A percentile compares a stretch with the other conserved stretches of the same genome.
These are phyloP conservation scores for Uropsilus gracilis DNA, from an alignment of 2,113 vertebrate species.

Conservation along the genomic window DNA sequence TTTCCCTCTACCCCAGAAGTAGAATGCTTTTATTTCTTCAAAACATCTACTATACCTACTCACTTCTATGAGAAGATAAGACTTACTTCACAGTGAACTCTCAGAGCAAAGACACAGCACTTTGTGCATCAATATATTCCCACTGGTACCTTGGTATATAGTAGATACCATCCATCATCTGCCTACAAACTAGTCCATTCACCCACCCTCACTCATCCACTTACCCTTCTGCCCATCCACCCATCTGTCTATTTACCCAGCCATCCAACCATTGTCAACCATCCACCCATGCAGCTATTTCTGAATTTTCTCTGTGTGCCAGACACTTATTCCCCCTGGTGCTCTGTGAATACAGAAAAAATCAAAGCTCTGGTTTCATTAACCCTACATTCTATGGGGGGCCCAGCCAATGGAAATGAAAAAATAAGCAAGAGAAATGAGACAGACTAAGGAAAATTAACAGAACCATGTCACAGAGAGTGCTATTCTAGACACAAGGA, in stretches of 20 bases:
- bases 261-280: no score
- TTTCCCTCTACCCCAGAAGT: neutral
- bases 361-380: neutral
- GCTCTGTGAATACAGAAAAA: neutral
- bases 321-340: neutral
- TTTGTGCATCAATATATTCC: neutral
- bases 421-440: neutral
- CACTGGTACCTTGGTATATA: neutral
- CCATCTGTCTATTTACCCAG: no score
- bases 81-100: neutral
- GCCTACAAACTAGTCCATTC: no score
- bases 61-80: neutral
- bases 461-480: neutral
- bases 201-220: no score
- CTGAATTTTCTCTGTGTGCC: neutral
- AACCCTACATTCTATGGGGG: neutral
- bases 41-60: neutral
- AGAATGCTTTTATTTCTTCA: neutral
- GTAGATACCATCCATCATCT: neutral
- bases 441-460: neutral
- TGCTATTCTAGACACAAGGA: neutral
- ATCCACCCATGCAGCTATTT: neutral
- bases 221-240: neutral
- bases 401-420: neutral
- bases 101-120: neutral